Conservation (phyloP, 2,888 invertebrate species). For the Pilophorus perplexus region DNA sequence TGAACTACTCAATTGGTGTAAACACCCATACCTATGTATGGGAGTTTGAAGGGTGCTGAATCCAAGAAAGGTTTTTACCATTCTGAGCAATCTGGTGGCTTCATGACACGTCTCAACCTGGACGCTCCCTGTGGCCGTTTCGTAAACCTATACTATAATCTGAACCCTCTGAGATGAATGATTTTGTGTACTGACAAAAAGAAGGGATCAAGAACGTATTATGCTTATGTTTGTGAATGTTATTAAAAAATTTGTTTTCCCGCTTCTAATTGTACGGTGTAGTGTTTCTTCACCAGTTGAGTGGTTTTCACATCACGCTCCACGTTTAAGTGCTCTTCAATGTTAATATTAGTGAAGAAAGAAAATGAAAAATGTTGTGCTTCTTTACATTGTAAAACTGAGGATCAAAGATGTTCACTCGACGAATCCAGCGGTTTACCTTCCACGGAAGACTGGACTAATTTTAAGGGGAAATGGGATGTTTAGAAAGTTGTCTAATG, state of each 20-base stretch:
- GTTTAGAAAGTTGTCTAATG: no score
- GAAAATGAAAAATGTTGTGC: background rate
- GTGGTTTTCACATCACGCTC: constrained; percentile 15
- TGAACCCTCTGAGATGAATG: no score
- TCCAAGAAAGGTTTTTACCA: no score
- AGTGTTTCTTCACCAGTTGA: background rate
- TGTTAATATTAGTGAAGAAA: background rate
- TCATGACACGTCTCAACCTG: no score
- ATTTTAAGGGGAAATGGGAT: background rate
- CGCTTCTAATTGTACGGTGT: background rate
- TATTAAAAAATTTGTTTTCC: background rate
- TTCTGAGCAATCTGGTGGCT: no score
- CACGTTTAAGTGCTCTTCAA: constrained; percentile 19
- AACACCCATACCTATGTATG: no score
- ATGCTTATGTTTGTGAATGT: background rate
- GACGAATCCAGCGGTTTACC: constrained; percentile 20
- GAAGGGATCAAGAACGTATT: constrained; percentile 18
- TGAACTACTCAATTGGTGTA: no score
- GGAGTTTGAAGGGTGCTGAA: no score
- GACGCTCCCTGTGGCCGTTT: no score
- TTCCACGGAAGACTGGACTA: constrained; percentile 22
- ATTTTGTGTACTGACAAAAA: background rate
- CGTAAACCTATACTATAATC: no score
- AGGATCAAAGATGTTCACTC: background rate
- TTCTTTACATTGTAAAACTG: background rate